Evolutionary conservation across 2,888 invertebrate genomes (phyloP).

Genomic region (Crioceris asparagi): DNA sequence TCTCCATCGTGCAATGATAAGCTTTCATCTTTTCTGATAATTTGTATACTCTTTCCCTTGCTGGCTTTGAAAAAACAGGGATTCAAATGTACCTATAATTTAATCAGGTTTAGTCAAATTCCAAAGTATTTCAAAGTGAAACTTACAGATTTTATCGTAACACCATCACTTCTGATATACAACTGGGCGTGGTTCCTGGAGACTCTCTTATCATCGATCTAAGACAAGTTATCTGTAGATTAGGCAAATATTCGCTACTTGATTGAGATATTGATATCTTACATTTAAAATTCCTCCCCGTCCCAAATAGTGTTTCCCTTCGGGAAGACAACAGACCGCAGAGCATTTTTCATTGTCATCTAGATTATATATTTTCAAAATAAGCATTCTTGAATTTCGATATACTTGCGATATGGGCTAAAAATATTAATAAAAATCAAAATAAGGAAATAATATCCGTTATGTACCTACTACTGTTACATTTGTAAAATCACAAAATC

Average conservation of each 20-base stretch:
- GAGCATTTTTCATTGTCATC: constrained; percentile 9
- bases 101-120: constrained; percentile 1
- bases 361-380: constrained; percentile 10
- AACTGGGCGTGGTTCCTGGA: constrained; percentile 45
- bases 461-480: no score
- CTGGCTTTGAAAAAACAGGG: constrained; percentile 42
- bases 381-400: constrained; percentile 6
- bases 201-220: constrained; percentile 44
- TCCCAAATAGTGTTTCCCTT: constrained; percentile 15
- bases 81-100: constrained; percentile 42
- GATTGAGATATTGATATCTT: background rate
- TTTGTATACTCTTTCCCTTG: constrained; percentile 28
- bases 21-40: constrained; percentile 34
- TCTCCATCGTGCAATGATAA: constrained; percentile 39
- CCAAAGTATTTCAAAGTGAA: constrained; percentile 4
- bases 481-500: no score
- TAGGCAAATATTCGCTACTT: background rate
- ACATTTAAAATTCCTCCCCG: constrained; percentile 15
- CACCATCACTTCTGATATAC: constrained; percentile 32
- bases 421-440: no score
- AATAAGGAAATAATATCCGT: no score
- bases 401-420: no score
- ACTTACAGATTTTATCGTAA: constrained; percentile 38
- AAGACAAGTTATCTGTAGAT: constrained; percentile 18
- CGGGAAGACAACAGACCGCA: constrained; percentile 5